Percentiles rank a stretch among this genome's conserved stretches.
Evolutionary conservation across 2,797 vertebrate species (phyloP).

Genomic region (Myotis pilosus): DNA sequence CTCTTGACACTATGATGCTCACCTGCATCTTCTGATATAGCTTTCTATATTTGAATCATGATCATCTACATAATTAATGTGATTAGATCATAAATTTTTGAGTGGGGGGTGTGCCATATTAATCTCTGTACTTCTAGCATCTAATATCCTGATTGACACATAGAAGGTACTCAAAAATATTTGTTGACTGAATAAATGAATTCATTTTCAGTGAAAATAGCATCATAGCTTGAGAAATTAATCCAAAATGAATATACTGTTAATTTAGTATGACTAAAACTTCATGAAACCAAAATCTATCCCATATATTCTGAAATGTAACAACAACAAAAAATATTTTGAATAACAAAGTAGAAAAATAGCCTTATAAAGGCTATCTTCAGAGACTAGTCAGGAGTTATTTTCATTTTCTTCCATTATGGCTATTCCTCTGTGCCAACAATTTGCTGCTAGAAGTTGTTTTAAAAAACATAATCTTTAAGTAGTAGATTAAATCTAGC

Average conservation of each 20-base stretch:
- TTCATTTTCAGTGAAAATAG: constrained; percentile 33
- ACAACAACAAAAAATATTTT: not conserved
- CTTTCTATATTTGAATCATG: constrained; percentile 28
- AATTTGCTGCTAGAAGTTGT: constrained; percentile 34
- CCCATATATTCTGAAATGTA: constrained; percentile 29
- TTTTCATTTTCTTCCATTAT: constrained; percentile 42
- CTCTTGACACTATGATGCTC: not conserved
- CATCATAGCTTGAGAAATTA: not conserved
- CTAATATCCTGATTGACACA: not conserved
- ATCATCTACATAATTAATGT: constrained; percentile 23
- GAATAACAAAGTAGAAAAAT: constrained; percentile 31
- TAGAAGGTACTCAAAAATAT: not conserved
- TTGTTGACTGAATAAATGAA: constrained; percentile 30
- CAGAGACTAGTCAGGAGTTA: constrained; percentile 35
- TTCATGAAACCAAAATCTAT: constrained; percentile 19
- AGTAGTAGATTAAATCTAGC: constrained; percentile 34
- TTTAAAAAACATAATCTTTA: constrained; percentile 29
- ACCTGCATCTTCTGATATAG: not conserved
- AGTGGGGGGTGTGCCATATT: not conserved
- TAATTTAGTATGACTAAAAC: constrained; percentile 47
- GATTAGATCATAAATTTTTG: constrained; percentile 18
- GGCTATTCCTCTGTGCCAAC: constrained; percentile 23
- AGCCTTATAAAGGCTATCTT: constrained; percentile 7
- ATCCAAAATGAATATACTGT: not conserved
- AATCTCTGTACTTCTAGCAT: constrained; percentile 8